These are phyloP conservation scores for Agelastica alni DNA, from an alignment of 2,888 invertebrate species.

Conservation along the genomic window DNA sequence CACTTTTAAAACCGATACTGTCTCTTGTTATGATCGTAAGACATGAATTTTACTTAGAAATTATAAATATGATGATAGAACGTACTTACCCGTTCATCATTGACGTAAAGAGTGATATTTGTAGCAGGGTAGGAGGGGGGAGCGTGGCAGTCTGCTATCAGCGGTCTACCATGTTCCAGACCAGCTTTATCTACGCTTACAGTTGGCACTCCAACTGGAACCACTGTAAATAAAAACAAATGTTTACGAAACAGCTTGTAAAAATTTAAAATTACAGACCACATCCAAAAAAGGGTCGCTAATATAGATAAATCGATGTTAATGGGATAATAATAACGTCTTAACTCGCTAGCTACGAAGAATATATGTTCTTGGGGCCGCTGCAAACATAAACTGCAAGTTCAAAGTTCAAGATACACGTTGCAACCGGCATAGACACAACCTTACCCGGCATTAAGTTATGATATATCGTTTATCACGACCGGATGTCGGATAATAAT, in stretches of 20 bases:
- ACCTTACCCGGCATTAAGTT: slow-evolving; percentile 6
- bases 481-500: slow-evolving; percentile 31
- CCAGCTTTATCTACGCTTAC: slow-evolving; percentile 63
- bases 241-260: not conserved
- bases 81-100: slow-evolving; percentile 62
- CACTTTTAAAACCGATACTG: no score
- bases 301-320: no score
- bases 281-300: no score
- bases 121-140: slow-evolving; percentile 66
- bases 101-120: slow-evolving; percentile 69
- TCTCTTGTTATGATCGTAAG: no score
- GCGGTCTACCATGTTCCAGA: slow-evolving; percentile 64
- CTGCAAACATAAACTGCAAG: no score
- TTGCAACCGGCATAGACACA: not conserved
- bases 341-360: no score
- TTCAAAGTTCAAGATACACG: no score
- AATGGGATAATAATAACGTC: no score
- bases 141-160: slow-evolving; percentile 64
- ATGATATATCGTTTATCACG: slow-evolving; percentile 33
- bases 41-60: no score
- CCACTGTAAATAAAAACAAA: slow-evolving; percentile 57
- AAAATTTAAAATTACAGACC: no score
- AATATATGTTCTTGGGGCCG: no score
- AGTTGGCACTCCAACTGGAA: slow-evolving; percentile 63
- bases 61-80: no score